Percentiles rank a stretch among this genome's conserved stretches.
These are phyloP conservation scores for Ovis aries DNA, from an alignment of 2,113 vertebrate genomes.

Conservation along the genomic window ARS-UI_Ramb_v3.0 NC_056060.1:72012001-72012500, in stretches of 20 bases:
- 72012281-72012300: background rate
- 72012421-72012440: background rate
- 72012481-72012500: background rate
- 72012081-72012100: background rate
- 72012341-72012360: background rate
- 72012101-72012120: background rate
- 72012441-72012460: background rate
- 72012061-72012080: background rate
- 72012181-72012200: background rate
- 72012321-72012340: background rate
- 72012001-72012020: background rate
- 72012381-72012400: background rate
- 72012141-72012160: background rate
- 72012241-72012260: background rate
- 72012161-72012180: background rate
- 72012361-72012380: background rate
- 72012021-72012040: background rate
- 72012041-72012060: background rate
- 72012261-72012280: background rate
- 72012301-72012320: background rate
- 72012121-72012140: background rate
- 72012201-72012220: background rate
- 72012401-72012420: background rate
- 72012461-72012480: background rate
- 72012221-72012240: background rate